These are phyloP conservation scores for Drosophila malerkotliana DNA, from an alignment of 1,140 invertebrate genomes.

Conservation along the genomic window DNA sequence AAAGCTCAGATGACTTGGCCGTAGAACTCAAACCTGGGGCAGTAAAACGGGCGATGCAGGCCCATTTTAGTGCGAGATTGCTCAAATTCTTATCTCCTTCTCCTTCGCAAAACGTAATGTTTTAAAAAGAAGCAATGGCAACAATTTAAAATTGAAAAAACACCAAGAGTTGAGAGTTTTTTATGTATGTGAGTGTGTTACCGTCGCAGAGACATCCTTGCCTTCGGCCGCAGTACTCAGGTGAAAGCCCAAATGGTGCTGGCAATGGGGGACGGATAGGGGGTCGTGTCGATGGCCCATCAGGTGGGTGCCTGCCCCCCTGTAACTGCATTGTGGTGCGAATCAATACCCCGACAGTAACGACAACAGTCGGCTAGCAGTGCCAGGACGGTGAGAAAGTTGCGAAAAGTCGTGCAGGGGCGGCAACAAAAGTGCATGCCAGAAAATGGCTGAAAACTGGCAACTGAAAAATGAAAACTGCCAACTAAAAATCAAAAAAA, in stretches of 20 bases:
- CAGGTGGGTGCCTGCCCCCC: not conserved
- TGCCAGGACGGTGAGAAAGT: no score
- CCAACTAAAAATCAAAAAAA: not conserved
- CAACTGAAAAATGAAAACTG: not conserved
- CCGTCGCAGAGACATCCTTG: not conserved
- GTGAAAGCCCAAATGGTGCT: not conserved
- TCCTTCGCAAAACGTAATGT: not conserved
- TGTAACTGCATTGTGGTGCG: not conserved
- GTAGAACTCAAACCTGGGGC: no score
- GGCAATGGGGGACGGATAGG: not conserved
- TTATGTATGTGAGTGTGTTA: not conserved
- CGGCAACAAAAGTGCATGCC: constrained; percentile 48
- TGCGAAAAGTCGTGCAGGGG: not conserved
- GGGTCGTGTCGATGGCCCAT: not conserved
- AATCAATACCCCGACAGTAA: not conserved
- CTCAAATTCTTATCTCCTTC: not conserved
- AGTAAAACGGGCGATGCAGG: no score
- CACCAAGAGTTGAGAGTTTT: not conserved
- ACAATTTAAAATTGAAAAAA: not conserved
- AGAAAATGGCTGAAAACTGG: constrained; percentile 6
- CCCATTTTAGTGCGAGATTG: not conserved
- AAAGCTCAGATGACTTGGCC: no score
- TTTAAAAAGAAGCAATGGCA: not conserved
- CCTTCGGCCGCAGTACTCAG: not conserved
- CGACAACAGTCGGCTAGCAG: no score